These are phyloP conservation scores for Pitta sordida DNA, from an alignment of 2,113 vertebrate genomes.

Conservation along the genomic window DNA sequence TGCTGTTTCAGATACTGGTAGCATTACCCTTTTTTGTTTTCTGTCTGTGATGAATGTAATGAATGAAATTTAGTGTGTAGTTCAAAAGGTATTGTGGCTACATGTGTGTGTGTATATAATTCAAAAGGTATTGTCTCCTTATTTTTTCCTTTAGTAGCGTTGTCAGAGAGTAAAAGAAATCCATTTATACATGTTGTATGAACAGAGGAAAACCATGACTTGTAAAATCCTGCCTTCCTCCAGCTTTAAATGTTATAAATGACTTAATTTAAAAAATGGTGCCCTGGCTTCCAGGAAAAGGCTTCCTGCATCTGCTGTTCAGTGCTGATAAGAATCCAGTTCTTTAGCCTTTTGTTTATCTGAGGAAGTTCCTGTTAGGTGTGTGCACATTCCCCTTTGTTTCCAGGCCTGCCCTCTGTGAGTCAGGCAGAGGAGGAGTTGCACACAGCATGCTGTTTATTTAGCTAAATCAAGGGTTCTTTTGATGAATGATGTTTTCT, in stretches of 20 bases:
- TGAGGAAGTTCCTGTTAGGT: constrained; percentile 86
- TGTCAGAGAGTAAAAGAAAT: constrained; percentile 21
- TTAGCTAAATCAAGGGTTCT: constrained; percentile 22
- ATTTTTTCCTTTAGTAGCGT: constrained; percentile 41
- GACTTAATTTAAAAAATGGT: constrained; percentile 62
- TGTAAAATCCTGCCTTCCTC: constrained; percentile 53
- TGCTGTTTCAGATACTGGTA: background rate
- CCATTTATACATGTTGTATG: background rate
- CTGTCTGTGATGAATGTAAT: background rate
- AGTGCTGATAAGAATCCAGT: constrained; percentile 76
- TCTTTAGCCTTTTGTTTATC: constrained; percentile 79
- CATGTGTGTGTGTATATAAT: background rate
- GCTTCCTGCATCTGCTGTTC: constrained; percentile 80
- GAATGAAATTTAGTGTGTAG: constrained; percentile 35
- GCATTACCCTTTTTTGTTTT: background rate
- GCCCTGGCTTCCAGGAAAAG: constrained; percentile 72
- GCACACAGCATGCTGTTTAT: constrained; percentile 52
- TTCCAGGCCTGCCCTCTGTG: constrained; percentile 58
- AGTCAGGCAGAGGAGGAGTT: constrained; percentile 52
- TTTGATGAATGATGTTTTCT: constrained; percentile 32
- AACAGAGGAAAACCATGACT: constrained; percentile 12
- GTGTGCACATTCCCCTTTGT: constrained; percentile 81
- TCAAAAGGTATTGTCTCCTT: constrained; percentile 39
- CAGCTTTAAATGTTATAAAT: constrained; percentile 57
- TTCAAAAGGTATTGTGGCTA: constrained; percentile 12